Percentiles rank a stretch among this genome's conserved stretches.
Evolutionary conservation across 2,113 vertebrate genomes (phyloP).

Genomic region (Brachyistius frenatus): DNA sequence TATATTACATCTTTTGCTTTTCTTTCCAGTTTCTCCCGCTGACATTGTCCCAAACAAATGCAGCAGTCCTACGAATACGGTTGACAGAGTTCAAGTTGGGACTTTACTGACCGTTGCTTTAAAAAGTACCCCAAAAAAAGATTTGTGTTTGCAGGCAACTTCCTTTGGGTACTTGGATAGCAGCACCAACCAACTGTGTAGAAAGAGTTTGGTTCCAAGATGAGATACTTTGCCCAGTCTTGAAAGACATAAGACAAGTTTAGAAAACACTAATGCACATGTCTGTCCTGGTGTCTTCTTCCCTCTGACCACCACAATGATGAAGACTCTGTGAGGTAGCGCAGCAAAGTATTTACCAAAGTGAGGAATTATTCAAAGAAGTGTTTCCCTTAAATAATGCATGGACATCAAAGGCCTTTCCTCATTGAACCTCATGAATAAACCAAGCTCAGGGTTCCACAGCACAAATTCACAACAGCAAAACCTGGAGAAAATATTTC

Average conservation of each 20-base stretch:
- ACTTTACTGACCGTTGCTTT: constrained; percentile 13
- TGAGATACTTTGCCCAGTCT: constrained; percentile 39
- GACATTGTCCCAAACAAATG: not conserved
- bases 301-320: not conserved
- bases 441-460: constrained; percentile 72
- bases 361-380: constrained; percentile 63
- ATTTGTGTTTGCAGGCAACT: constrained; percentile 32
- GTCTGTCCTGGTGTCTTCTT: constrained; percentile 26
- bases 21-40: not conserved
- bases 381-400: constrained; percentile 77
- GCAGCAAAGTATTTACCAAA: constrained; percentile 62
- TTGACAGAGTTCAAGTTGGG: constrained; percentile 4
- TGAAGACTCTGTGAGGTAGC: constrained; percentile 20
- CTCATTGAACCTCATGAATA: constrained; percentile 81
- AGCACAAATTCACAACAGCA: constrained; percentile 52
- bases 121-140: constrained; percentile 9
- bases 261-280: constrained; percentile 20
- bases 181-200: constrained; percentile 44
- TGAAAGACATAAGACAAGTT: constrained; percentile 16
- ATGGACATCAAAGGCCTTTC: constrained; percentile 79
- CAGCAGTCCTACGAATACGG: not conserved
- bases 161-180: constrained; percentile 34
- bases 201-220: constrained; percentile 49
- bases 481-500: constrained; percentile 55
- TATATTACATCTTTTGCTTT: not conserved